These are phyloP conservation scores for Coronaproctus castanopsis DNA, from an alignment of 2,888 invertebrate species.

Conservation along the genomic window DNA sequence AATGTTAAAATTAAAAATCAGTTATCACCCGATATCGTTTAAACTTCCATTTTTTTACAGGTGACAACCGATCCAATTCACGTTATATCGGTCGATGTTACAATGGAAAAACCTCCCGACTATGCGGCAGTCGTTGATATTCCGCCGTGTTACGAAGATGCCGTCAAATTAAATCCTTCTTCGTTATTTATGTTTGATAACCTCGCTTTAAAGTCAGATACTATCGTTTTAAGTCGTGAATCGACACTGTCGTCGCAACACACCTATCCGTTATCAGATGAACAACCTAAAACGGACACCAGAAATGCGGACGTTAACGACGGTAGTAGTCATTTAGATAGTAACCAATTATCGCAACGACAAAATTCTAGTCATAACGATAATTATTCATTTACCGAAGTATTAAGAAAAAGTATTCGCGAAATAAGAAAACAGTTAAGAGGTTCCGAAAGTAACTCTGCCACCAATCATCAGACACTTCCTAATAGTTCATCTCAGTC, in stretches of 20 bases:
- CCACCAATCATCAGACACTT: too few relatives aligned
- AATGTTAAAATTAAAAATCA: too few relatives aligned
- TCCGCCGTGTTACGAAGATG: conserved; percentile 52
- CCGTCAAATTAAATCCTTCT: conserved; percentile 45
- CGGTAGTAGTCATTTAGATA: background rate
- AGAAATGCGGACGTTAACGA: background rate
- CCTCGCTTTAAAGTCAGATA: conserved; percentile 22
- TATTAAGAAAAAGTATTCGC: conserved; percentile 16
- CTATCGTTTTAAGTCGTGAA: too few relatives aligned
- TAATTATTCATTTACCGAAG: conserved; percentile 13
- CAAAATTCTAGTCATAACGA: conserved; percentile 5
- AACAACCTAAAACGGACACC: background rate
- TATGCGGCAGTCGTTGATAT: conserved; percentile 44
- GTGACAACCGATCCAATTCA: conserved; percentile 40
- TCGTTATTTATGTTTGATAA: conserved; percentile 26
- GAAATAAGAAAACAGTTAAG: conserved; percentile 14
- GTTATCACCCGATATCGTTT: too few relatives aligned
- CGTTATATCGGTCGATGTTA: conserved; percentile 29
- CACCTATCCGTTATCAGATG: background rate
- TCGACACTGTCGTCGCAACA: background rate
- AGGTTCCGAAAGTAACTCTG: conserved; percentile 1
- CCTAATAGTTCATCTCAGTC: too few relatives aligned
- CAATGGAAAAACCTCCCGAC: conserved; percentile 43
- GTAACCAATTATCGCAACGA: background rate
- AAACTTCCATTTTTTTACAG: too few relatives aligned